Base-by-base conservation (phyloP, 2,113 vertebrate species). In the Sebastes schlegelii region DNA sequence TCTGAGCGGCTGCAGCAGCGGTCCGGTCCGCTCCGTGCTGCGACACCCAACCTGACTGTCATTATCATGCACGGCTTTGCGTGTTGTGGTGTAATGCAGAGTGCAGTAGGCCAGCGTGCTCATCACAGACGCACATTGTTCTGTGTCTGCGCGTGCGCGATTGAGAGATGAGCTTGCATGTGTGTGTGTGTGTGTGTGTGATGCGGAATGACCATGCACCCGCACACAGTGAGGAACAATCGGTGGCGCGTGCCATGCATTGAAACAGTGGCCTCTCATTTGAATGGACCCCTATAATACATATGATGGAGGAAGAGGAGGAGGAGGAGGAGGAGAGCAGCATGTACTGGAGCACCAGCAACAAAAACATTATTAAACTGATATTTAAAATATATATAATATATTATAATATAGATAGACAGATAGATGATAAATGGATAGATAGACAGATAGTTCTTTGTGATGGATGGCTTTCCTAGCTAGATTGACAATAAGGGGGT, bases 161-260 rank as follows among this genome's bases (percentile, higher is more conserved):
- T 3, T 13, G n/a, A 52, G 60, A 17, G 12, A 19, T 21, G 43
- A n/a, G 34, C 43, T 14, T 16, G 48, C 8, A 69, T 46, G 48
- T 9, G 75, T 17, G 72, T 5, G 66, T 34, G 68, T 55, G 54
- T 40, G 65, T 6, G 52, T 57, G 75, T 8, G 78, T 78, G 83
- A 78, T 85, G 82, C 84, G 79, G 69, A 83, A 88, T 92, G 88
- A 90, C 86, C 88, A 79, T 54, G 80, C 90, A 89, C 61, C 19
- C 76, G 69, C 89, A 48, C 86, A 79, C 85, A 55, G 63, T 12
- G 71, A 73, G 72, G 58, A 76, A 85, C 92, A 80, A 81, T 69
- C 73, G 58, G 73, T 84, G 88, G 79, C 86, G 86, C 85, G 88
- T 90, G 89, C 86, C 88, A 83, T 40, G 81, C 79, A 62, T 63